A percentile compares a stretch with the other conserved stretches of the same genome.
phyloP scores from a whole-genome alignment of 2,888 invertebrate genomes.

The Chrysolina haemoptera region DNA sequence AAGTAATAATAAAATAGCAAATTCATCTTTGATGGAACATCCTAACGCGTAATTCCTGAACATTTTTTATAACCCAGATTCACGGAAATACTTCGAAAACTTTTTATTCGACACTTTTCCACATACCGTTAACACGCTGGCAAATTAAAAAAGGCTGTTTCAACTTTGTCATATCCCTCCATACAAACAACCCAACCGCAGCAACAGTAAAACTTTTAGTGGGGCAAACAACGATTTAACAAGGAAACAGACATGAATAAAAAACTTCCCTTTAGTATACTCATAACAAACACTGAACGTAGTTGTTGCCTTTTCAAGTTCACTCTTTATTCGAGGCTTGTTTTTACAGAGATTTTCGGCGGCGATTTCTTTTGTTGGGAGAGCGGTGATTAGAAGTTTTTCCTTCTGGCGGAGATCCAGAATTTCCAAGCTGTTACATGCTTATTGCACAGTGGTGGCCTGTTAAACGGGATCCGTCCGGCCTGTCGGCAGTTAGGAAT shows the following conservation, averaged over 20 bases:
- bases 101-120: neutral
- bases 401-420: slow-evolving; percentile 15
- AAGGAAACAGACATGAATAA: slow-evolving; percentile 2
- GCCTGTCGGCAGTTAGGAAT: neutral
- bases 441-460: slow-evolving; percentile 20
- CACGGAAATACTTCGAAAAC: neutral
- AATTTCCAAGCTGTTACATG: slow-evolving; percentile 23
- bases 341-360: slow-evolving; percentile 22
- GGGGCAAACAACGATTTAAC: neutral
- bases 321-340: slow-evolving; percentile 13
- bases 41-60: neutral
- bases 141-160: neutral
- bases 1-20: no score
- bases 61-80: neutral
- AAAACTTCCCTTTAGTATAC: slow-evolving; percentile 1
- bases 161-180: neutral
- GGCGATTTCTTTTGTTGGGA: slow-evolving; percentile 15
- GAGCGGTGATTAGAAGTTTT: slow-evolving; percentile 22
- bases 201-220: neutral
- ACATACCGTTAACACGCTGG: neutral
- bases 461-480: slow-evolving; percentile 17
- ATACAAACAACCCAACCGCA: neutral
- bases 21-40: neutral
- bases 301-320: slow-evolving; percentile 17
- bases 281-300: slow-evolving; percentile 14